Conservation (phyloP, 2,113 vertebrate species). For the Thinocorus orbignyianus region DNA sequence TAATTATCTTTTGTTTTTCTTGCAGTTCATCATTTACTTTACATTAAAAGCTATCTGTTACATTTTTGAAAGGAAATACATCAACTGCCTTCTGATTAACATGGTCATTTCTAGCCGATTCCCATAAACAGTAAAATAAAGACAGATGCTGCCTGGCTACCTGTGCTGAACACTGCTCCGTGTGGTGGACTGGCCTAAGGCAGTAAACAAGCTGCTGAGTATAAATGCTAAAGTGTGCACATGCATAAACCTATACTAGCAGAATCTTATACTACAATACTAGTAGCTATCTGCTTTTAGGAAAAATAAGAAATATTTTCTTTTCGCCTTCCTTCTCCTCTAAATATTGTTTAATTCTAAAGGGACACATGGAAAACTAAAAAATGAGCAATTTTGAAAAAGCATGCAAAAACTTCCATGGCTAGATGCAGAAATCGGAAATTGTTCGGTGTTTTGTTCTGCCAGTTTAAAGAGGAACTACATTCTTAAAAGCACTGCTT, state of each 20-base stretch:
- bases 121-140: not conserved
- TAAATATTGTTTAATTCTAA: not conserved
- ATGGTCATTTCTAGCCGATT: not conserved
- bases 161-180: not conserved
- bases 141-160: not conserved
- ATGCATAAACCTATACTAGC: not conserved
- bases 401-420: not conserved
- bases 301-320: not conserved
- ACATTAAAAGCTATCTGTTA: not conserved
- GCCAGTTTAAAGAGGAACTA: not conserved
- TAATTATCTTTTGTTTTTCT: not conserved
- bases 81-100: not conserved
- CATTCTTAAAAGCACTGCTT: not conserved
- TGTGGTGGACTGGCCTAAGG: not conserved
- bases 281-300: not conserved
- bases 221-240: not conserved
- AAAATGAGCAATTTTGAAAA: not conserved
- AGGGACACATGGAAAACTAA: not conserved
- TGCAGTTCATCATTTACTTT: not conserved
- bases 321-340: not conserved
- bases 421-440: not conserved
- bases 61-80: not conserved
- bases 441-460: not conserved
- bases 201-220: not conserved
- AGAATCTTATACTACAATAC: not conserved